Evolutionary conservation across 2,888 invertebrate genomes (phyloP).

Genomic region (Augochlorella aurata): DNA sequence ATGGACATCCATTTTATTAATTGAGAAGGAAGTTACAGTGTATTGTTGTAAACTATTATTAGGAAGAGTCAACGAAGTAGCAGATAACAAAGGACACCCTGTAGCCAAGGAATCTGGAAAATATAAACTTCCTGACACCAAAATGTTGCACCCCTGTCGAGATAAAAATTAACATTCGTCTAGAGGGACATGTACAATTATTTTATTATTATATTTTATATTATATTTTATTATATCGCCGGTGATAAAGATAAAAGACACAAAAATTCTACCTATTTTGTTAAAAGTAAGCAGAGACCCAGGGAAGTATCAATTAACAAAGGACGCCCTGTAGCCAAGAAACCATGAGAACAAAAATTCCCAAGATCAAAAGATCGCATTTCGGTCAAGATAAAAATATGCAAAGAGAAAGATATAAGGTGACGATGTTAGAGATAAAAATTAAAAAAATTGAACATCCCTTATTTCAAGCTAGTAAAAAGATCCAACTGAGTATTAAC

Average conservation of each 20-base stretch:
- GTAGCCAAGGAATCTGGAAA: not conserved
- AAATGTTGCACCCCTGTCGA: too few relatives aligned
- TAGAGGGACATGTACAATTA: too few relatives aligned
- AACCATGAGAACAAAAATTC: not conserved
- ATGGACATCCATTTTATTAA: too few relatives aligned
- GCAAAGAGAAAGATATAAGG: too few relatives aligned
- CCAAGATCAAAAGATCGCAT: too few relatives aligned
- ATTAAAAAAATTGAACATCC: not conserved
- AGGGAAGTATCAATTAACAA: not conserved
- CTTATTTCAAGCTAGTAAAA: not conserved
- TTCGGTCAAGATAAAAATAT: not conserved
- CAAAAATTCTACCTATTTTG: not conserved
- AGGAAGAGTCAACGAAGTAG: not conserved
- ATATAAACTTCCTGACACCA: not conserved
- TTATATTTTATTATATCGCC: too few relatives aligned
- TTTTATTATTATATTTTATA: too few relatives aligned
- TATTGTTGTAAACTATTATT: not conserved
- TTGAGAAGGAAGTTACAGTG: too few relatives aligned
- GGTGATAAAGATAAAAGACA: too few relatives aligned
- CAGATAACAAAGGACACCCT: not conserved
- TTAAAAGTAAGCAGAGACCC: too few relatives aligned
- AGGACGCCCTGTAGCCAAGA: not conserved
- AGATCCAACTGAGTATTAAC: too few relatives aligned
- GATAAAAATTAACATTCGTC: not conserved
- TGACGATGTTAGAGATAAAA: too few relatives aligned